A percentile compares a stretch with the other conserved stretches of the same genome.
phyloP scores from a whole-genome alignment of 2,888 invertebrate species.

The Meteorus cinctellus region DNA sequence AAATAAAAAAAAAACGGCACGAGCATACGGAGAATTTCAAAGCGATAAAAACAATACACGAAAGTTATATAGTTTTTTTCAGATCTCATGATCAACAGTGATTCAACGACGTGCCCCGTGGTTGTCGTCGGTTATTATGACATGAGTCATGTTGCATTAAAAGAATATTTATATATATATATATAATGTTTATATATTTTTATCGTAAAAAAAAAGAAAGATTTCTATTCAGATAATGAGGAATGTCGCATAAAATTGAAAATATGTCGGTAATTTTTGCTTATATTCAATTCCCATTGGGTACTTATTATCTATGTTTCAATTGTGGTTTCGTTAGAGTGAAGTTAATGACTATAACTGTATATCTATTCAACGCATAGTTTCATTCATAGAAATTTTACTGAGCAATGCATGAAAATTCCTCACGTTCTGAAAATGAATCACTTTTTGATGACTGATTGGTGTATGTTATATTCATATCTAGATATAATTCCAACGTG shows the following conservation, averaged over 20 bases:
- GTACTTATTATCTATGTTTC: neutral
- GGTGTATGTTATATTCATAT: neutral
- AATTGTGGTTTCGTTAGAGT: too few relatives aligned
- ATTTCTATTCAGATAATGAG: neutral
- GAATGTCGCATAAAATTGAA: neutral
- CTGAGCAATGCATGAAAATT: neutral
- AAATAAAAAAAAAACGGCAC: neutral
- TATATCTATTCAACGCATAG: neutral
- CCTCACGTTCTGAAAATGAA: neutral
- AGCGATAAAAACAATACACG: neutral
- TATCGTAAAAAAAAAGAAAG: neutral
- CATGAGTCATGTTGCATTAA: slow-evolving; percentile 9
- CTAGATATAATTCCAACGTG: neutral
- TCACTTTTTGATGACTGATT: neutral
- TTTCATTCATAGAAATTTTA: neutral
- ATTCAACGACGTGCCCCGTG: neutral
- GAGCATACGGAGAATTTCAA: neutral
- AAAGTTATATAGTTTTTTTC: neutral
- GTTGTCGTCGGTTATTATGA: neutral
- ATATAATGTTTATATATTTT: neutral
- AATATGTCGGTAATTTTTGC: neutral
- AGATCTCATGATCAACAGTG: neutral
- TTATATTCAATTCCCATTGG: neutral
- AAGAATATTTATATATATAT: slow-evolving; percentile 3
- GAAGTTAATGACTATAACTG: neutral